Conservation (phyloP, 2,888 invertebrate species). For the Pyrrhosoma nymphula region DNA sequence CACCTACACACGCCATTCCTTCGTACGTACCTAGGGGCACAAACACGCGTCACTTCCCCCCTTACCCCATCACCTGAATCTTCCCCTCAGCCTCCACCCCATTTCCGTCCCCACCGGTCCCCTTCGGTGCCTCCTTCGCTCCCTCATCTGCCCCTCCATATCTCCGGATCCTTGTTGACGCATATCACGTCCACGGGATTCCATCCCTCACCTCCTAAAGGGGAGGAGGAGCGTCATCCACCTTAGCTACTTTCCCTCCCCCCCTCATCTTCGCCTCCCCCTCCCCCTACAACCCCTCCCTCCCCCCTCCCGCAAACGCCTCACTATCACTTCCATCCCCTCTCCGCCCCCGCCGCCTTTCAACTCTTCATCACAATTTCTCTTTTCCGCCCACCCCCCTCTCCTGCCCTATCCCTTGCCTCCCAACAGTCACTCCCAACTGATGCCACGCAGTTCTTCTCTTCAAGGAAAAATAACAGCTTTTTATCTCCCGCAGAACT, state of each 20-base stretch:
- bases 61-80: neutral
- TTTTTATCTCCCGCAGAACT: neutral
- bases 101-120: too few species aligned
- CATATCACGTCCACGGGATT: conserved; percentile 20
- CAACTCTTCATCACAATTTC: conserved; percentile 21
- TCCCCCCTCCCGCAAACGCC: neutral
- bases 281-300: too few species aligned
- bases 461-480: neutral
- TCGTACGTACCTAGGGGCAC: neutral
- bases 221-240: neutral
- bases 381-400: too few species aligned
- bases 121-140: too few species aligned
- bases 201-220: conserved; percentile 12
- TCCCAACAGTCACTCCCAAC: neutral
- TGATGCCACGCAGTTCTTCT: neutral
- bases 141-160: neutral
- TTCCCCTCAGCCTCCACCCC: neutral
- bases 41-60: neutral
- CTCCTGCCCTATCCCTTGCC: neutral
- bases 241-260: neutral
- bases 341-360: neutral
- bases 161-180: conserved; percentile 33
- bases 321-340: neutral
- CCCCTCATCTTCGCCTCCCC: neutral
- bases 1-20: neutral